Evolutionary conservation across 2,888 invertebrate genomes (phyloP).

Genomic region (Hydrotaea cyrtoneurina): DNA sequence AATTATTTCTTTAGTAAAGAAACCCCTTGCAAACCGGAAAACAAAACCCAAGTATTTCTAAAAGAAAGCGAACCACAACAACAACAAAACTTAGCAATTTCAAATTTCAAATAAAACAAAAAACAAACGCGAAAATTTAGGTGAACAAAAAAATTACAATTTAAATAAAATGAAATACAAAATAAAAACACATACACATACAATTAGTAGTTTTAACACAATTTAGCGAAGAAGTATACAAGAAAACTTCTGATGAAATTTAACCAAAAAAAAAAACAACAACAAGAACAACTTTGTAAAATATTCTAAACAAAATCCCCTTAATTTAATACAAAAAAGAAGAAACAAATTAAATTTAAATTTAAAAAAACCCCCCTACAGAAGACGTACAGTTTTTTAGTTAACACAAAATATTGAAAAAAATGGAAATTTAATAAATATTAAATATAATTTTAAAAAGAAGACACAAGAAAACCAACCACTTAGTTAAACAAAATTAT

Average conservation of each 20-base stretch:
- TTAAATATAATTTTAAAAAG: conserved; percentile 38
- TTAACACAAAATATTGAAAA: conserved; percentile 56
- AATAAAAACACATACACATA: conserved; percentile 52
- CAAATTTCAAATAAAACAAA: conserved; percentile 59
- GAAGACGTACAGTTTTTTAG: conserved; percentile 62
- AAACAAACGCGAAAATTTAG: conserved; percentile 64
- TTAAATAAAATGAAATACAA: conserved; percentile 34
- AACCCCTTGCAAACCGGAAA: conserved; percentile 60
- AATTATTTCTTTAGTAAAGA: conserved; percentile 69
- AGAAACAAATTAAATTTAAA: conserved; percentile 31
- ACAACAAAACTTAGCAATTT: conserved; percentile 65
- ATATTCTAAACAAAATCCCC: conserved; percentile 42
- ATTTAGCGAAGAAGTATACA: conserved; percentile 52
- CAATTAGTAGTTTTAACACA: conserved; percentile 69
- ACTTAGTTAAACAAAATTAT: conserved; percentile 59
- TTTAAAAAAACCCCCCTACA: conserved; percentile 30
- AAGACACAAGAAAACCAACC: conserved; percentile 10
- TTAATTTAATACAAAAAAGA: conserved; percentile 13
- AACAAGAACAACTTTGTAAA: conserved; percentile 56
- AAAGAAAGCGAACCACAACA: conserved; percentile 25
- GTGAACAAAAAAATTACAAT: conserved; percentile 49
- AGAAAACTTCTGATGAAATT: conserved; percentile 27
- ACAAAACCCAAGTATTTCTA: conserved; percentile 42
- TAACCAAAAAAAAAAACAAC: conserved; percentile 29
- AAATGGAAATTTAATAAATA: conserved; percentile 18